phyloP scores from a whole-genome alignment of 2,113 vertebrate species.

The Tympanuchus pallidicinctus region DNA sequence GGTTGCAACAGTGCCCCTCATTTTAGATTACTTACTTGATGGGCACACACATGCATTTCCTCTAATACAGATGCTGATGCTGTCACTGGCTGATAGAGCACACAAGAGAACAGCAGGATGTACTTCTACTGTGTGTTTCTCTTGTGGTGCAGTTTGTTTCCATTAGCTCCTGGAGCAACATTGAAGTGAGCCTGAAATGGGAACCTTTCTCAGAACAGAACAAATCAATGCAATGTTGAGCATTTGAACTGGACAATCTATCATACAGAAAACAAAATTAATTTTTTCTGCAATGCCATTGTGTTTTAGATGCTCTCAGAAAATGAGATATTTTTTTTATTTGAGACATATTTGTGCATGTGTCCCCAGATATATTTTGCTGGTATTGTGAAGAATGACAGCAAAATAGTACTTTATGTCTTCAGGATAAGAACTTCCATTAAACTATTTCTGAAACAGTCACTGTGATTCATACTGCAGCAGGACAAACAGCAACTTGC shows the following conservation, averaged over 20 bases:
- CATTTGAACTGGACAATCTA: slow-evolving; percentile 51
- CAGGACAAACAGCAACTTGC: neutral
- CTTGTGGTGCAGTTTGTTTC: slow-evolving; percentile 1
- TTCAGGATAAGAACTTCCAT: slow-evolving; percentile 59
- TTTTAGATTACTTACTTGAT: neutral
- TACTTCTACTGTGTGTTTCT: neutral
- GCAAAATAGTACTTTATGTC: slow-evolving; percentile 39
- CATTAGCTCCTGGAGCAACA: slow-evolving; percentile 34
- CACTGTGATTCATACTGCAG: slow-evolving; percentile 38
- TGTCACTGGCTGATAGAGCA: neutral
- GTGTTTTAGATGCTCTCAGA: slow-evolving; percentile 9
- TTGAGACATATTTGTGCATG: neutral
- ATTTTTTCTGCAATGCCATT: slow-evolving; percentile 39
- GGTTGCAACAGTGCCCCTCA: neutral
- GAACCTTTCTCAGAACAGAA: slow-evolving; percentile 40
- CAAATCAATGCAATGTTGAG: slow-evolving; percentile 25
- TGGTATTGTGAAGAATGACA: slow-evolving; percentile 44
- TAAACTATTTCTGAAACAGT: slow-evolving; percentile 58
- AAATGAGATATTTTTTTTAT: neutral
- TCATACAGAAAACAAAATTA: slow-evolving; percentile 45
- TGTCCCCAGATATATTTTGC: slow-evolving; percentile 26
- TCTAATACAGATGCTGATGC: neutral
- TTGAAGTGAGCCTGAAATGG: slow-evolving; percentile 22
- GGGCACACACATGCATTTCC: rapidly evolving
- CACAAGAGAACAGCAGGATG: neutral